These are phyloP conservation scores for Cyclopterus lumpus DNA, from an alignment of 2,797 vertebrate genomes.

Conservation along the genomic window DNA sequence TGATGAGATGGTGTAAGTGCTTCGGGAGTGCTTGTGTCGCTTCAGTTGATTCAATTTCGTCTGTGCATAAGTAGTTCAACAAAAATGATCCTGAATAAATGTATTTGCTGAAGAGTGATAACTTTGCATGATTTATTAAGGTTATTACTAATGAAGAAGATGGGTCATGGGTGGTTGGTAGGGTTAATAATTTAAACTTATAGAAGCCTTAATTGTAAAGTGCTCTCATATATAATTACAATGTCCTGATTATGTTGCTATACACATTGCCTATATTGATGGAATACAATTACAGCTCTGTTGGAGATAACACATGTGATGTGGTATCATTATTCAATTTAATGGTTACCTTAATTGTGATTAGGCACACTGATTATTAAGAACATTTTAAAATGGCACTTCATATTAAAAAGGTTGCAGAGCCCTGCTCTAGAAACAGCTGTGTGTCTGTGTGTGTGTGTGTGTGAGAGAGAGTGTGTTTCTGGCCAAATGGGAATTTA, in stretches of 20 bases:
- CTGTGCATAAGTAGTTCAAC: conserved; percentile 3
- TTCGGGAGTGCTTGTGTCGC: conserved; percentile 11
- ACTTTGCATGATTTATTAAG: background rate
- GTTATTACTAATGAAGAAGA: background rate
- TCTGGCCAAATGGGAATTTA: conserved; percentile 45
- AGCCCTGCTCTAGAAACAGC: background rate
- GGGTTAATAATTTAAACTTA: background rate
- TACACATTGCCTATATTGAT: background rate
- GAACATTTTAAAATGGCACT: background rate
- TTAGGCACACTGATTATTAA: background rate
- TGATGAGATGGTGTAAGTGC: conserved; percentile 14
- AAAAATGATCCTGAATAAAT: conserved; percentile 10
- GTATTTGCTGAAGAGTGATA: background rate
- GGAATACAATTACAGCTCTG: background rate
- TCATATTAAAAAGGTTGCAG: background rate
- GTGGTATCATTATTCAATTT: background rate
- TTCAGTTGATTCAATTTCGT: conserved; percentile 60
- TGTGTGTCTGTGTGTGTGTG: conserved; percentile 19
- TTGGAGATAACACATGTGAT: background rate
- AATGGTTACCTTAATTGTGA: background rate
- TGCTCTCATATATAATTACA: background rate
- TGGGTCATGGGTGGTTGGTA: background rate
- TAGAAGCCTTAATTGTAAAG: background rate
- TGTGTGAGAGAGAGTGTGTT: conserved; percentile 29
- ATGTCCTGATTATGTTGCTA: background rate